Percentiles rank a stretch among this genome's conserved stretches.
Conservation (phyloP, 2,888 invertebrate genomes). For the Ophion costatus region DNA sequence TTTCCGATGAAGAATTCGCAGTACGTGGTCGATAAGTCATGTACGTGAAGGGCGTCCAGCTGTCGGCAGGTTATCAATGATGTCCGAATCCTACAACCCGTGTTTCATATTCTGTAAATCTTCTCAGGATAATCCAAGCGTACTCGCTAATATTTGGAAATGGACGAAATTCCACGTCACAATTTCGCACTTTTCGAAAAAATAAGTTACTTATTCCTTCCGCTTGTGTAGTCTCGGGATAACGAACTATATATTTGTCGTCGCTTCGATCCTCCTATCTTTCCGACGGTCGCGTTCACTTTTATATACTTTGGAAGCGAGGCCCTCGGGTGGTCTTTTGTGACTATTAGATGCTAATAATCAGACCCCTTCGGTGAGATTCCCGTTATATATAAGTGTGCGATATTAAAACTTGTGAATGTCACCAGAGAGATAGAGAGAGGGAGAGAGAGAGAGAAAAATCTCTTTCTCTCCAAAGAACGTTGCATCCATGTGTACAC, state of each 20-base stretch:
- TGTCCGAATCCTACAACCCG: background rate
- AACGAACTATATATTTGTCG: background rate
- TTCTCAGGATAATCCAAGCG: background rate
- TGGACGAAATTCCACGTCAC: background rate
- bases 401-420: constrained; percentile 21
- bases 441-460: constrained; percentile 17
- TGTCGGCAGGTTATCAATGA: background rate
- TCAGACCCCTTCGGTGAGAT: constrained; percentile 70
- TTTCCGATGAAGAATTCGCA: too few species aligned
- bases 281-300: background rate
- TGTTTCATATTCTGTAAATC: background rate
- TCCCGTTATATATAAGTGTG: constrained; percentile 28
- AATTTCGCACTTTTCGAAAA: background rate
- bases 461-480: constrained; percentile 37
- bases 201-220: background rate
- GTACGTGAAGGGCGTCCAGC: too few species aligned
- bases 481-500: background rate
- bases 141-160: background rate
- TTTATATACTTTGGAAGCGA: constrained; percentile 20
- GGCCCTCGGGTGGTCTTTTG: constrained; percentile 63
- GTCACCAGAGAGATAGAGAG: constrained; percentile 4
- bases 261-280: background rate
- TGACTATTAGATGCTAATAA: constrained; percentile 83
- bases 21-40: too few species aligned
- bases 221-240: background rate